Percentiles rank a stretch among this genome's conserved stretches.
Evolutionary conservation across 2,888 invertebrate species (phyloP).

Genomic region (Ornithoptera alexandrae): DNA sequence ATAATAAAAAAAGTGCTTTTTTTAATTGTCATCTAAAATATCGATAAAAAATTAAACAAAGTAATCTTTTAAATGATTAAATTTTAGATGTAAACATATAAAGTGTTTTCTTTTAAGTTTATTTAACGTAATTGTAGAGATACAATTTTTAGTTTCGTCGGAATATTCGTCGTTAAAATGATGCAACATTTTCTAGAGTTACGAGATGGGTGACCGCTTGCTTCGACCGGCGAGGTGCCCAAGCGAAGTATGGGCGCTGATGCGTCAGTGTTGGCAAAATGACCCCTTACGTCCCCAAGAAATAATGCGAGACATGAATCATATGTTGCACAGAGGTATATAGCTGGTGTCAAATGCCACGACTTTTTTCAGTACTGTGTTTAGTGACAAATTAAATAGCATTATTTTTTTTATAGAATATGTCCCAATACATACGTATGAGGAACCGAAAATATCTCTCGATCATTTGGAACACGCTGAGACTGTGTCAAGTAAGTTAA

Average conservation of each 20-base stretch:
- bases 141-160: too few species aligned
- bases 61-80: too few species aligned
- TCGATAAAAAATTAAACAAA: too few species aligned
- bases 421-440: constrained; percentile 64
- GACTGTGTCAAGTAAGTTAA: constrained; percentile 66
- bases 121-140: too few species aligned
- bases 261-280: constrained; percentile 90
- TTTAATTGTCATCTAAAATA: too few species aligned
- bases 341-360: too few species aligned
- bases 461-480: constrained; percentile 64
- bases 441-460: constrained; percentile 67
- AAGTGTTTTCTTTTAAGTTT: too few species aligned
- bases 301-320: constrained; percentile 91
- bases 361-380: neutral
- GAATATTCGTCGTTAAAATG: neutral
- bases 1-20: neutral
- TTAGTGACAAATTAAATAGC: neutral
- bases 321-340: constrained; percentile 85
- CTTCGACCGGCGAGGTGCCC: constrained; percentile 86
- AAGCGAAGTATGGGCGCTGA: constrained; percentile 85
- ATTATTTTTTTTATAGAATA: constrained; percentile 54
- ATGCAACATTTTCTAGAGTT: constrained; percentile 70
- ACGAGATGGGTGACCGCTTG: constrained; percentile 84
- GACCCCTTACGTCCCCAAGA: constrained; percentile 90
- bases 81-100: too few species aligned